A percentile compares a stretch with the other conserved stretches of the same genome.
Conservation (phyloP, 2,797 vertebrate genomes). For the Tauraco hartlaubi region DNA sequence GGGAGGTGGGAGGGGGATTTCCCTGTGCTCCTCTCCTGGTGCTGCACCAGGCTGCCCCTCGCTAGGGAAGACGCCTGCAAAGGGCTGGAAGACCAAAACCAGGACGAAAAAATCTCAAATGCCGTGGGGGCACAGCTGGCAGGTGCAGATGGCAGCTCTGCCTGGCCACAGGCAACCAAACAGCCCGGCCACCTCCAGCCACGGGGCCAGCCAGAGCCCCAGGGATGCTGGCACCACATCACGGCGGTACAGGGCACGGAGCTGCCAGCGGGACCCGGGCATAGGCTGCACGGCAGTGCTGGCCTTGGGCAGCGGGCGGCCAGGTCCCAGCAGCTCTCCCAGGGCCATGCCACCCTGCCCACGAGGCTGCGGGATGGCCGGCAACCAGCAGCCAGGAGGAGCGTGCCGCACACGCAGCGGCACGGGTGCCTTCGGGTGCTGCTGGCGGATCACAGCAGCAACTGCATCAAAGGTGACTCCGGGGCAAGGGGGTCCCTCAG, state of each 20-base stretch:
- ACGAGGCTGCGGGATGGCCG: rapidly evolving
- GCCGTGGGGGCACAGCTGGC: rapidly evolving
- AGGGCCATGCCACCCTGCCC: not conserved
- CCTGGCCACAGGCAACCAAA: rapidly evolving
- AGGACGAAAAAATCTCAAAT: rapidly evolving
- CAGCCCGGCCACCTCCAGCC: not conserved
- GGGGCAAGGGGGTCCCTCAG: not conserved
- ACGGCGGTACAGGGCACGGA: rapidly evolving
- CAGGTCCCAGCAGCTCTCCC: not conserved
- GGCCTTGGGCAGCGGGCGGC: not conserved
- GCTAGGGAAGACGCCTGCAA: not conserved
- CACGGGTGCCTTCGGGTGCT: rapidly evolving
- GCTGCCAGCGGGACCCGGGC: not conserved
- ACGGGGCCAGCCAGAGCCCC: not conserved
- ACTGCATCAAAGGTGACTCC: not conserved
- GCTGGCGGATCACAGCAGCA: not conserved
- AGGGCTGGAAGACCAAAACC: not conserved
- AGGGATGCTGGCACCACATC: rapidly evolving
- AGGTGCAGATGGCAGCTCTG: not conserved
- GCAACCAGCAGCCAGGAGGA: not conserved
- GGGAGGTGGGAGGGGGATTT: constrained; percentile 50
- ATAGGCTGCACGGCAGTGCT: rapidly evolving
- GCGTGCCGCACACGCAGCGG: rapidly evolving
- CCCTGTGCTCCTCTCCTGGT: constrained; percentile 2
- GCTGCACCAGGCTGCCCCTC: not conserved